These are phyloP conservation scores for Nothoprocta pentlandii DNA, from an alignment of 2,113 vertebrate species.

Conservation along the genomic window DNA sequence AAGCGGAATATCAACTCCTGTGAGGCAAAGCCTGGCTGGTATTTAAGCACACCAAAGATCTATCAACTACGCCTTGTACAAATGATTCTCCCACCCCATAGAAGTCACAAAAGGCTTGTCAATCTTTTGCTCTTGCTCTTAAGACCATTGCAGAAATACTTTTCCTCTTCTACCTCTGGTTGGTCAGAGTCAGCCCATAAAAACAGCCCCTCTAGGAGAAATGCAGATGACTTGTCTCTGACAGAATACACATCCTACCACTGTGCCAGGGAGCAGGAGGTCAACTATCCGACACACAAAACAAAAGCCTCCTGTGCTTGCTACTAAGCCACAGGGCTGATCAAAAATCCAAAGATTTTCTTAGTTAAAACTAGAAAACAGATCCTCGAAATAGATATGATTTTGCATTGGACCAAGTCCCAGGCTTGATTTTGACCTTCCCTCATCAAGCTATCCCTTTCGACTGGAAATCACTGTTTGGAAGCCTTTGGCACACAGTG, in stretches of 20 bases:
- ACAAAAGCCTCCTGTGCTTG: neutral
- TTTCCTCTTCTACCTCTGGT: accelerated
- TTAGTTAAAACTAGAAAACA: neutral
- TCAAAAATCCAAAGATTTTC: neutral
- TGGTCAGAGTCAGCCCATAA: neutral
- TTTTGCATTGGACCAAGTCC: neutral
- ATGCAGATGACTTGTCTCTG: neutral
- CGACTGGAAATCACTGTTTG: neutral
- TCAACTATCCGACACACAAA: neutral
- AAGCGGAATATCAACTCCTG: neutral
- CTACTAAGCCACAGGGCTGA: neutral
- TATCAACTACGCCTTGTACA: neutral
- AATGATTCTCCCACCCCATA: neutral
- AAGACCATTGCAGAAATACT: neutral
- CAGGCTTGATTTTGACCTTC: neutral
- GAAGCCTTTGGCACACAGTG: neutral
- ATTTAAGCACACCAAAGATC: neutral
- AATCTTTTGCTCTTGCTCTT: neutral
- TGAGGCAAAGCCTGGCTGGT: neutral
- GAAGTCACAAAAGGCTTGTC: neutral
- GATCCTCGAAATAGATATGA: neutral
- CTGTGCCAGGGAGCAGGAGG: neutral
- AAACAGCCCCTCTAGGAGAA: neutral
- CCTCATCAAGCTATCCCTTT: neutral
- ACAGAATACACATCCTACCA: neutral